Percentiles rank a stretch among this genome's conserved stretches.
Conservation (phyloP, 2,113 vertebrate species). For the Sphyrna mokarran region DNA sequence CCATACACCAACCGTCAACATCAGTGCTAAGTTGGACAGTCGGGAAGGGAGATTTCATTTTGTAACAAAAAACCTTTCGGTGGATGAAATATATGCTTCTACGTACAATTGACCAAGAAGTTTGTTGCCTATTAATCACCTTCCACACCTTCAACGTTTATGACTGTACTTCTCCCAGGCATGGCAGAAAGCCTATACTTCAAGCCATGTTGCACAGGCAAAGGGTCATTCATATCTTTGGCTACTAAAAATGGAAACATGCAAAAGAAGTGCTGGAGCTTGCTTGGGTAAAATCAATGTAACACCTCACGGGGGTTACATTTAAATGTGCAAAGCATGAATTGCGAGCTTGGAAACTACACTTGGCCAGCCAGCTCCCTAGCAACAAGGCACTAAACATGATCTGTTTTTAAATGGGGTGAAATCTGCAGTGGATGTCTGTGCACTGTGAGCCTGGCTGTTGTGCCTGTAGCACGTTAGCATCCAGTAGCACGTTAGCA, state of each 20-base stretch:
- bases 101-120: not conserved
- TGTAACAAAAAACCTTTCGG: no score
- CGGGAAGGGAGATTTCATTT: not conserved
- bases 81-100: not conserved
- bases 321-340: slow-evolving; percentile 43
- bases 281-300: slow-evolving; percentile 40
- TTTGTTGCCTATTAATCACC: not conserved
- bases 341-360: slow-evolving; percentile 43
- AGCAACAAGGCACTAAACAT: slow-evolving; percentile 50
- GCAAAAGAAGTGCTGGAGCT: slow-evolving; percentile 39
- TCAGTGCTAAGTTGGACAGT: not conserved
- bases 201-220: not conserved
- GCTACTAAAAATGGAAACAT: not conserved
- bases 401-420: slow-evolving; percentile 42
- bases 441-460: slow-evolving; percentile 31
- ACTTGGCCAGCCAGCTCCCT: slow-evolving; percentile 44
- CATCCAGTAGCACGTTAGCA: not conserved
- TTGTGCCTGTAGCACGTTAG: not conserved
- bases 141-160: not conserved
- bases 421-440: slow-evolving; percentile 40
- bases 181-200: not conserved
- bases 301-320: slow-evolving; percentile 44
- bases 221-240: not conserved
- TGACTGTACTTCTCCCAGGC: not conserved
- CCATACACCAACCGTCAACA: not conserved